Evolutionary conservation across 1,140 invertebrate species (phyloP).

Genomic region (Solen grandis): DNA sequence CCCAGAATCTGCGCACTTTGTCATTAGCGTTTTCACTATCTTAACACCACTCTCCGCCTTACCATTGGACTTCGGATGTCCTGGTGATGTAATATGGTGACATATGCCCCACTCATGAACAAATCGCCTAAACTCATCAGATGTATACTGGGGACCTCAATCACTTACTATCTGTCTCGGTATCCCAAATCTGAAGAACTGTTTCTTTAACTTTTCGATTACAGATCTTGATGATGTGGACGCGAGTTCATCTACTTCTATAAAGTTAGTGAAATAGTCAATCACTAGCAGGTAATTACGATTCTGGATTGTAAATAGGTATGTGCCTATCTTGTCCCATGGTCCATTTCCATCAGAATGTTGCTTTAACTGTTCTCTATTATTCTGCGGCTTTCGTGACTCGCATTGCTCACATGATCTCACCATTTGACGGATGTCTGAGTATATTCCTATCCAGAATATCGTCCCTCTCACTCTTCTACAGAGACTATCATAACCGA

Average conservation of each 20-base stretch:
- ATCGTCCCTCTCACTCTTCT: slow-evolving; percentile 1
- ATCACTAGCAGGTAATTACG: background rate
- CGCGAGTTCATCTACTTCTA: background rate
- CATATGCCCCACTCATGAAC: background rate
- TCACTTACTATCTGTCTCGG: background rate
- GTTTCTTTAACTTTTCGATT: slow-evolving; percentile 24
- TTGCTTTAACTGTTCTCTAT: background rate
- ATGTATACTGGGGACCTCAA: slow-evolving; percentile 25
- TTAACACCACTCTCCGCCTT: slow-evolving; percentile 62
- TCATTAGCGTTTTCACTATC: slow-evolving; percentile 58
- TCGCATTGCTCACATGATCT: background rate
- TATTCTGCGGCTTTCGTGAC: background rate
- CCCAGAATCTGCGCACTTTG: slow-evolving; percentile 37
- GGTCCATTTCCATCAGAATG: background rate
- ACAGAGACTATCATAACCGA: background rate
- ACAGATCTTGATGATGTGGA: slow-evolving; percentile 31
- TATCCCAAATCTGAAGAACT: background rate
- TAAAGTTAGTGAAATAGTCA: background rate
- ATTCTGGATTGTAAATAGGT: background rate
- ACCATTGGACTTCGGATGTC: slow-evolving; percentile 57
- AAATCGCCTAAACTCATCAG: background rate
- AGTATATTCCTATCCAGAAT: too few species aligned
- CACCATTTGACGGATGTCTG: background rate
- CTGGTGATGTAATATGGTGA: slow-evolving; percentile 39
- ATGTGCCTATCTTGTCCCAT: background rate